These are phyloP conservation scores for Mnemiopsis leidyi DNA, from an alignment of 37 sponge, comb jelly and placozoan genomes.

Conservation along the genomic window DNA sequence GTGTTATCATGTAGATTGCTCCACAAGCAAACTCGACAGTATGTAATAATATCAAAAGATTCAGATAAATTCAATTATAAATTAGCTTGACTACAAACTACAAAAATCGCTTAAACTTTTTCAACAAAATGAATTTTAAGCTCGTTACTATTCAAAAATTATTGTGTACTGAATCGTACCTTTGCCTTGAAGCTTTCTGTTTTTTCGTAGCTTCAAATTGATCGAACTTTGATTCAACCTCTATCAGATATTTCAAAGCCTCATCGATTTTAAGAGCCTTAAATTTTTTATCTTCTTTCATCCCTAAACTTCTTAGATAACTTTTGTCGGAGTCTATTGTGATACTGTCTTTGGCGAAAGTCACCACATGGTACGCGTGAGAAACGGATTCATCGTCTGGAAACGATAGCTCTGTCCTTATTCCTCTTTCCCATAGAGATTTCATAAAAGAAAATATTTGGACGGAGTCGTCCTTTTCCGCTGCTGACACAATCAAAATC, in stretches of 20 bases:
- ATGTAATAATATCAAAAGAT: no score
- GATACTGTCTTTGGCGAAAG: background rate
- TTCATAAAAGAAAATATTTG: slow-evolving; percentile 3
- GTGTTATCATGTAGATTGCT: no score
- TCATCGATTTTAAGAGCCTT: background rate
- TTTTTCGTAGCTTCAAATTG: background rate
- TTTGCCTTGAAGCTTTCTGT: no score
- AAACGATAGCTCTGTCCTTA: background rate
- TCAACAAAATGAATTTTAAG: background rate
- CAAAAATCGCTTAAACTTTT: no score
- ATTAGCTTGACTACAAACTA: no score
- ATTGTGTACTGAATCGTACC: background rate
- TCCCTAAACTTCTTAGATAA: background rate
- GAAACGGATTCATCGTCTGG: background rate
- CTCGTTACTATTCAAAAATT: background rate
- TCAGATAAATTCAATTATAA: no score
- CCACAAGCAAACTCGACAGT: no score
- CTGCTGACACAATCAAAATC: background rate
- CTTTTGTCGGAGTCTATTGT: background rate
- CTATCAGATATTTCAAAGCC: background rate
- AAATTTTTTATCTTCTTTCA: background rate
- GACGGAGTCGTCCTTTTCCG: background rate
- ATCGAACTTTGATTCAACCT: background rate
- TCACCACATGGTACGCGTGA: background rate
- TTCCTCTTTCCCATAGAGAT: background rate